phyloP scores from a whole-genome alignment of 2,888 invertebrate species.

The Physocephala rufipes region DNA sequence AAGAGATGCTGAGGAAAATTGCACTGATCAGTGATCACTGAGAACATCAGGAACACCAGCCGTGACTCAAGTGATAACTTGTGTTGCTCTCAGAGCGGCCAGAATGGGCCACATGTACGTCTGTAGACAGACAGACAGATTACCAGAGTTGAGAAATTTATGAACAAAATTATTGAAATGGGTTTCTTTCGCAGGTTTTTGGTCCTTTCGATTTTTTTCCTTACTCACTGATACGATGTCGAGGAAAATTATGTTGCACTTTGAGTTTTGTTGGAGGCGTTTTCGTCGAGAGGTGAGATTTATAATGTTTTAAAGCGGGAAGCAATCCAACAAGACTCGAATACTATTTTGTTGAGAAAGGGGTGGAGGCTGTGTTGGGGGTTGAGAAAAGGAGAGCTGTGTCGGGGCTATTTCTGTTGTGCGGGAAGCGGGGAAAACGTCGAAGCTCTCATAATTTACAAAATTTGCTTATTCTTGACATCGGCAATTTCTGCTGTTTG shows the following conservation, averaged over 20 bases:
- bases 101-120: no score
- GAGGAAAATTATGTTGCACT: slow-evolving; percentile 30
- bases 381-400: neutral
- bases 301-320: slow-evolving; percentile 6
- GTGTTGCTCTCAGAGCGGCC: slow-evolving; percentile 12
- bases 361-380: neutral
- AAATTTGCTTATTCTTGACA: slow-evolving; percentile 8
- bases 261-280: slow-evolving; percentile 26
- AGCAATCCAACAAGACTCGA: no score
- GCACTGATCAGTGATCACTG: neutral
- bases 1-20: no score
- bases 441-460: slow-evolving; percentile 44
- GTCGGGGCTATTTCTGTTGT: neutral
- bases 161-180: slow-evolving; percentile 27
- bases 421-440: slow-evolving; percentile 34
- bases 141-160: slow-evolving; percentile 8
- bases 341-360: no score
- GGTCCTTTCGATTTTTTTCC: neutral
- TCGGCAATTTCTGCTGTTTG: neutral
- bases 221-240: slow-evolving; percentile 17
- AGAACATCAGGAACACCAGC: neutral
- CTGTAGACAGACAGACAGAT: no score
- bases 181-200: slow-evolving; percentile 13
- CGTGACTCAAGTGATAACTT: neutral
- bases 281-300: slow-evolving; percentile 29